phyloP scores from a whole-genome alignment of 2,113 vertebrate species.

The Alces alces region DNA sequence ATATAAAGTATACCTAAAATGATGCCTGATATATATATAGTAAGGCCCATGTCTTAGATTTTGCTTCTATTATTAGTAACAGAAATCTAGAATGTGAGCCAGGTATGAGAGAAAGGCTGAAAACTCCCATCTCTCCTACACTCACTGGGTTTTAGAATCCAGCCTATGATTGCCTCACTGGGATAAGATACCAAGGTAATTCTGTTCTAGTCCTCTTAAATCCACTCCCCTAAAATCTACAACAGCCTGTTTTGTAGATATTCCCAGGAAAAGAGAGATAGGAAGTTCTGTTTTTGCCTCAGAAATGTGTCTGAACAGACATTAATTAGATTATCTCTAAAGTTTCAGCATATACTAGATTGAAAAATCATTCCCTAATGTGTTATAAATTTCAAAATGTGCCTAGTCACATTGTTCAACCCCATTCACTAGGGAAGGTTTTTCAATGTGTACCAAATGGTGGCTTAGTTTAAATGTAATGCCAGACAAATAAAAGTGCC shows the following conservation, averaged over 20 bases:
- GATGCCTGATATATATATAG: background rate
- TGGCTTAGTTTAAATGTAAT: background rate
- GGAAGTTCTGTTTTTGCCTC: background rate
- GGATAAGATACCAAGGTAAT: background rate
- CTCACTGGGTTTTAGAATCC: background rate
- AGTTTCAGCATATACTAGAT: background rate
- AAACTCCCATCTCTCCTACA: background rate
- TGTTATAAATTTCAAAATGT: background rate
- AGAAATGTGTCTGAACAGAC: background rate
- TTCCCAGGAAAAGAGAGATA: background rate
- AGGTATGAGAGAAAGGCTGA: background rate
- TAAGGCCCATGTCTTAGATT: background rate
- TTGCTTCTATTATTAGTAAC: background rate
- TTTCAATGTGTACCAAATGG: background rate
- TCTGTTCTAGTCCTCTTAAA: background rate
- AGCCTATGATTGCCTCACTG: background rate
- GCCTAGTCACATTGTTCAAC: background rate
- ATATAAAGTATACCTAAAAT: background rate
- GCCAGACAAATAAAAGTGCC: background rate
- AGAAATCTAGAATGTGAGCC: background rate
- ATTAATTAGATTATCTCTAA: background rate
- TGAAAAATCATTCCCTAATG: background rate
- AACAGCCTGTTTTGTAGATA: background rate
- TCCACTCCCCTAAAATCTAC: background rate
- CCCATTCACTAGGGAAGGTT: background rate